Evolutionary conservation across 2,888 invertebrate species (phyloP), one percentile per base, ranked within the genome.

Genomic region (Meteorus cinctellus): DNA sequence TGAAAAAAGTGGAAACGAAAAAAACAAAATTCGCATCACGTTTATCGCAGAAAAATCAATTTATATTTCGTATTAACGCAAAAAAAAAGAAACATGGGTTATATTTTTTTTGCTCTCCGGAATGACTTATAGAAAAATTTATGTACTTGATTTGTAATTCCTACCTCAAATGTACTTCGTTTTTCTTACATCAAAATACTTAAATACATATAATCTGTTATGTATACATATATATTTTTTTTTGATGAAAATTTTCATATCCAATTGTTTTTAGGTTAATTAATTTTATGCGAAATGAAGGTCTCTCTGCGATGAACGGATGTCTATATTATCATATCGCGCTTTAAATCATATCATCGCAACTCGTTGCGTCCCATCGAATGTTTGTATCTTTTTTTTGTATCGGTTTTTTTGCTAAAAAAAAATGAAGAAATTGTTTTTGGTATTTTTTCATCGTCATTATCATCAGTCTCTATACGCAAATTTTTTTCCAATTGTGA

Each of bases 311-410:
- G 29, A 51, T 68, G 51, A 68, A 68, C 45, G 29, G 45, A 51
- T 16, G 63, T 5, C 10, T 4, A 27, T 31, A 29, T 14, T 19
- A 14, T 67, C 68, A 68, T 68, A 68, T 68, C 68, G 51, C 29
- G 51, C 68, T 68, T 68, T 51, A 12, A 51, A 68, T 68, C 68
- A 68, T 68, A 68, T 68, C 68, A 68, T 68, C 68, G 68, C 51
- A 51, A 68, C 29, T 51, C 48, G 36, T 68, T 55, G 68, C 31
- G 51, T 51, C 29, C 48, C 45, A 27, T 36, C 27, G 19, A 48
- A 68, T 16, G 48, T 45, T 24, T 19, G 24, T 68, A 6, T 55
- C 19, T 55, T 55, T 55, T 55, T 55, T 55, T 19, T 48, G 10
- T 48, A n/a, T n/a, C n/a, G n/a, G 24, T 51, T 5, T n/a, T 19